These are phyloP conservation scores for Elysia crispata DNA, from an alignment of 2,888 invertebrate species.

Conservation along the genomic window DNA sequence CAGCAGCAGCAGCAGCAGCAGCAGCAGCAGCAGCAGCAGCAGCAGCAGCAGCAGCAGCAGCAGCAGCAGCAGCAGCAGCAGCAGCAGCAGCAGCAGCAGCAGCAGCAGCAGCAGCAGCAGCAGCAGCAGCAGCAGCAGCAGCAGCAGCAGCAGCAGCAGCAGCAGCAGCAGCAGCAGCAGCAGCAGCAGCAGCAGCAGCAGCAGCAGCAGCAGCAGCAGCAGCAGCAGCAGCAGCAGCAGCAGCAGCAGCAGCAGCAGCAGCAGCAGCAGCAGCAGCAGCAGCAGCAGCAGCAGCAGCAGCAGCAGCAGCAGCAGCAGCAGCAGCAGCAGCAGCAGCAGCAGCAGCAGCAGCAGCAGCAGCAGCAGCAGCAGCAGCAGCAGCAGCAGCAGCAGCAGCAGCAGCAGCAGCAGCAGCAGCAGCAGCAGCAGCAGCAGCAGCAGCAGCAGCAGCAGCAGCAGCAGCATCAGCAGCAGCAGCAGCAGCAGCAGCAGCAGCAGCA, in stretches of 20 bases:
- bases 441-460: too few relatives aligned
- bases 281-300: constrained; percentile 22
- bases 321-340: not conserved
- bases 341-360: constrained; percentile 23
- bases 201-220: not conserved
- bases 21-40: constrained; percentile 5
- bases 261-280: constrained; percentile 7
- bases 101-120: constrained; percentile 14
- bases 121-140: constrained; percentile 5
- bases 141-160: constrained; percentile 25
- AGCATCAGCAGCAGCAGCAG: too few relatives aligned
- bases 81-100: constrained; percentile 10
- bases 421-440: too few relatives aligned
- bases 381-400: constrained; percentile 14
- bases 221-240: not conserved
- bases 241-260: not conserved
- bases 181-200: not conserved
- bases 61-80: constrained; percentile 10
- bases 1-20: constrained; percentile 28
- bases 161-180: constrained; percentile 13
- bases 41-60: constrained; percentile 5
- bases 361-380: constrained; percentile 20
- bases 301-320: constrained; percentile 12
- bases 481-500: too few relatives aligned
- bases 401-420: constrained; percentile 26